phyloP scores from a whole-genome alignment of 2,797 vertebrate species.

The Mus spretus region DNA sequence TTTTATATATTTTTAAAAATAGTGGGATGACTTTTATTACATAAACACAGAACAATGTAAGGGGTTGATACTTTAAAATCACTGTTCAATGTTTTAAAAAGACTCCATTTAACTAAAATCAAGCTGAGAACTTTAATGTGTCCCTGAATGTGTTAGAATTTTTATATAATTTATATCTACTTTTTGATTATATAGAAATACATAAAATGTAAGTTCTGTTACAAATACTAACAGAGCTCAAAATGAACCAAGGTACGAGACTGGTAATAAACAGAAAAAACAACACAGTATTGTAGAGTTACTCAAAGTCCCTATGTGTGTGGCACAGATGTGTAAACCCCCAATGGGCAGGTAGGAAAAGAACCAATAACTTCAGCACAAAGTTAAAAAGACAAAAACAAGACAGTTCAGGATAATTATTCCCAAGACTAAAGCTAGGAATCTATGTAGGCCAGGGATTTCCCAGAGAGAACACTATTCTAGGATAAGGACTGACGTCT shows the following conservation, averaged over 20 bases:
- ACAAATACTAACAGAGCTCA: constrained; percentile 39
- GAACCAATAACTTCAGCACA: constrained; percentile 12
- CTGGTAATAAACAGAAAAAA: not conserved
- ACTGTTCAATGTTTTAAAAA: not conserved
- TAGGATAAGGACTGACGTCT: not conserved
- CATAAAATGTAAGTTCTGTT: constrained; percentile 12
- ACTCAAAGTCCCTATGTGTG: not conserved
- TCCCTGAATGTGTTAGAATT: not conserved
- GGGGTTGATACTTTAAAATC: constrained; percentile 30
- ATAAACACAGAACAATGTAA: constrained; percentile 55
- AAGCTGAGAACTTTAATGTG: constrained; percentile 28
- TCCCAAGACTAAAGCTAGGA: constrained; percentile 36
- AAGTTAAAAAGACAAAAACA: constrained; percentile 58
- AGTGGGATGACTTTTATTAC: constrained; percentile 50
- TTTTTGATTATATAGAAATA: not conserved
- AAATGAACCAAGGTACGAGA: not conserved
- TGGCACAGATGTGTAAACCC: not conserved
- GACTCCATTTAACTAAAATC: constrained; percentile 49
- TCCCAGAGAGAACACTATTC: not conserved
- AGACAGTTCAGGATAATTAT: constrained; percentile 48
- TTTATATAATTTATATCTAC: constrained; percentile 1
- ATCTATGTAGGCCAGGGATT: constrained; percentile 17
- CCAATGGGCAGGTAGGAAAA: not conserved
- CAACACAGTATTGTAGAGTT: not conserved
- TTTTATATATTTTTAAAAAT: constrained; percentile 49